These are phyloP conservation scores for Paratilapia polleni DNA, from an alignment of 2,113 vertebrate species.

Conservation along the genomic window DNA sequence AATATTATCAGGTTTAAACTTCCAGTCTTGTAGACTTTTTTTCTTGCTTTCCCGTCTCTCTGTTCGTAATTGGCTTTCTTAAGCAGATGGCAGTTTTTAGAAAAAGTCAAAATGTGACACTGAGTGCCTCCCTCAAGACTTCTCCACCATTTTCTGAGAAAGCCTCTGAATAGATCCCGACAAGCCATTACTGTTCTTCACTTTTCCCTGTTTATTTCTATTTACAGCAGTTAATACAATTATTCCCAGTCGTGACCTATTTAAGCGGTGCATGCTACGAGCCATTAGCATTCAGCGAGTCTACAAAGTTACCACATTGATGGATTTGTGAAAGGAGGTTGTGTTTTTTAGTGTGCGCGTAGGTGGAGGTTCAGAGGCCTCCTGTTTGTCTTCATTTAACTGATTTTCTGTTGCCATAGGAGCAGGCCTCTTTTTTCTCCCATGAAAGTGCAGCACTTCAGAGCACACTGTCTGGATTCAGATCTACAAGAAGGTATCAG, in stretches of 20 bases:
- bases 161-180: slow-evolving; percentile 68
- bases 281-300: slow-evolving; percentile 74
- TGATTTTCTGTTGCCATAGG: slow-evolving; percentile 80
- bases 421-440: slow-evolving; percentile 66
- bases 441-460: slow-evolving; percentile 73
- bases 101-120: slow-evolving; percentile 59
- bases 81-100: slow-evolving; percentile 61
- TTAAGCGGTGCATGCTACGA: slow-evolving; percentile 70
- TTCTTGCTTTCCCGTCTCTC: slow-evolving; percentile 13
- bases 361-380: slow-evolving; percentile 81
- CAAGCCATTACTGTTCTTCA: slow-evolving; percentile 67
- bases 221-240: slow-evolving; percentile 79
- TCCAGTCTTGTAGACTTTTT: slow-evolving; percentile 22
- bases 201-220: slow-evolving; percentile 77
- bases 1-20: slow-evolving; percentile 61
- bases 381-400: slow-evolving; percentile 81
- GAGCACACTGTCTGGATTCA: slow-evolving; percentile 63
- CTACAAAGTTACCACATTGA: slow-evolving; percentile 75
- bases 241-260: slow-evolving; percentile 80
- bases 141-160: slow-evolving; percentile 63
- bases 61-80: slow-evolving; percentile 72
- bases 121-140: slow-evolving; percentile 66
- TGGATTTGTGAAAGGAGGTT: slow-evolving; percentile 75
- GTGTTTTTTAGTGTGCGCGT: slow-evolving; percentile 72
- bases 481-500: slow-evolving; percentile 68